Percentiles rank a stretch among this genome's conserved stretches.
Conservation (phyloP, 2,888 invertebrate species). For the Limenitis camilla region DNA sequence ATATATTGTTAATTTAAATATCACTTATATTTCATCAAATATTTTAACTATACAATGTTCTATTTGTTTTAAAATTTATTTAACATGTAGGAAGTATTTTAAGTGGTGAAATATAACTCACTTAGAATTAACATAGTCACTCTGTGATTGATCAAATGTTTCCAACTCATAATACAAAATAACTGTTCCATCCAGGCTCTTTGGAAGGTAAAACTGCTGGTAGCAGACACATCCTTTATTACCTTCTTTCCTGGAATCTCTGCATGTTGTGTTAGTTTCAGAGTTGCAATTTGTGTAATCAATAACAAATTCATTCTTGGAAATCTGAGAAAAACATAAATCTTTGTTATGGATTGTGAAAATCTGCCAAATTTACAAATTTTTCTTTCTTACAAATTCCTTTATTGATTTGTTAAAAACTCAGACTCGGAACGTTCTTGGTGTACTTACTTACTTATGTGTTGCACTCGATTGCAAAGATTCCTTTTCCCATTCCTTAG, state of each 20-base stretch:
- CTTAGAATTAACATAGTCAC: slow-evolving; percentile 17
- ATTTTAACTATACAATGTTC: no score
- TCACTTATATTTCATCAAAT: no score
- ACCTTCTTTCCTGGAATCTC: background rate
- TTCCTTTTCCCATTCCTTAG: no score
- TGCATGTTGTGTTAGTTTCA: background rate
- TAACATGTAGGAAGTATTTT: background rate
- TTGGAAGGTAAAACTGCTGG: slow-evolving; percentile 2
- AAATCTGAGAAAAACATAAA: background rate
- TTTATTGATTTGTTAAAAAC: no score
- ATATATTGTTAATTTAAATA: no score
- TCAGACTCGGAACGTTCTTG: no score
- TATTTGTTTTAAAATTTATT: background rate
- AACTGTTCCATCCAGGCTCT: slow-evolving; percentile 11
- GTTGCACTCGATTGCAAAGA: no score
- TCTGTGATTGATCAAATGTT: slow-evolving; percentile 12
- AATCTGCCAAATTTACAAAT: no score
- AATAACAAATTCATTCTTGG: background rate
- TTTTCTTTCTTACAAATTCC: no score
- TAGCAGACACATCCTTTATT: slow-evolving; percentile 1
- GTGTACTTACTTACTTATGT: no score
- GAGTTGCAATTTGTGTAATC: slow-evolving; percentile 12
- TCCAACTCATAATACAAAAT: slow-evolving; percentile 22
- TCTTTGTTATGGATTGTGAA: no score
- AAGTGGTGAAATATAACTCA: background rate